Base-by-base conservation (phyloP, 2,797 vertebrate species). In the Neosalanx taihuensis region DNA sequence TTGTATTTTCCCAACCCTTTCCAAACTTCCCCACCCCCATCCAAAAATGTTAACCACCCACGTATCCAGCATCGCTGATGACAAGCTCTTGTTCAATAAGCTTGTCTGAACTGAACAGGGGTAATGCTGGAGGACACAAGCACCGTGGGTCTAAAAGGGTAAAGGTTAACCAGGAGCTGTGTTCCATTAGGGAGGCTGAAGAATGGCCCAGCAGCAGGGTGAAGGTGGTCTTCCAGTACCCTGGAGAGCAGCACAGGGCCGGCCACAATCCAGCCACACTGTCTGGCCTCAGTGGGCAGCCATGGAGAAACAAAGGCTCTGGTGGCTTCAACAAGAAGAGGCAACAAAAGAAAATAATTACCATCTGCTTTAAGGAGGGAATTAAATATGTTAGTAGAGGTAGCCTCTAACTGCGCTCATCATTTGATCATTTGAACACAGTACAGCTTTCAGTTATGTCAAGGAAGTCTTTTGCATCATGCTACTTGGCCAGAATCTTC, bases 161-260 rank as follows among this genome's bases (percentile, higher is more conserved):
- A 30, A 57, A 67, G 51, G 66, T 67, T 56, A 56, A 67, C 66
- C 51, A 67, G 66, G 29, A 57, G 51, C 66, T 23, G 51, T 67
- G 66, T 57, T 67, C 49, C 66, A 67, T 67, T 56, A 67, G 18
- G 20, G 26, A 57, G 15, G 46, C 9, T 23, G n/a, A 51, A 57
- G 51, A 57, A 67, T 5, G 49, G 18, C 5, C 13, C 49, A 56
- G 49, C 49, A 56, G 66, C 15, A 53, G 66, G 66, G 26, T 23
- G 30, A 3, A 6, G 29, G 17, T 33, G 49, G 30, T 51, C 30
- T 37, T 33, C 35, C 53, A 68, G 51, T 31, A 58, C 67, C 65
- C 66, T 53, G 66, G 66, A 67, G 51, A 68, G 30, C 67, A 20
- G 51, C 30, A 51, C 53, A 10, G 29, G 30, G 29, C 29, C 66